These are phyloP conservation scores for Anguilla japonica DNA, from an alignment of 2,113 vertebrate species.

Conservation along the genomic window DNA sequence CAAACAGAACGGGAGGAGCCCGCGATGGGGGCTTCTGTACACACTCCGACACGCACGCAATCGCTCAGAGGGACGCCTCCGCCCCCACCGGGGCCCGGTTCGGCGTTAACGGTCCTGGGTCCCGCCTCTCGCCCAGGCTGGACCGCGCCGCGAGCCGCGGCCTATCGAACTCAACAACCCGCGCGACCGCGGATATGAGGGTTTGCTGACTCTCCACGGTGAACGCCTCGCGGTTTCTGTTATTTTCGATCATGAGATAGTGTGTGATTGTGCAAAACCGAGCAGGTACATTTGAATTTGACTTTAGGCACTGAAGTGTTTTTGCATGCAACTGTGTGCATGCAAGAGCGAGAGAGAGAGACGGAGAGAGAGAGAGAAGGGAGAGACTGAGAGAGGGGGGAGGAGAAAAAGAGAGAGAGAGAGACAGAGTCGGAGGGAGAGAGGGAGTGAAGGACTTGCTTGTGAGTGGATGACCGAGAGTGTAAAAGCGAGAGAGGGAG, in stretches of 20 bases:
- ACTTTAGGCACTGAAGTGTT: not conserved
- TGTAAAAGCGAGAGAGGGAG: not conserved
- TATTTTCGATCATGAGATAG: not conserved
- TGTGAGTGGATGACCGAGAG: not conserved
- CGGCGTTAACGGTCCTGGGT: not conserved
- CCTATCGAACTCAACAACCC: not conserved
- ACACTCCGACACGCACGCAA: not conserved
- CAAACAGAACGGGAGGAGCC: slow-evolving; percentile 8
- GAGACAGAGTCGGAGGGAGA: not conserved
- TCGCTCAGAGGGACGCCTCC: not conserved
- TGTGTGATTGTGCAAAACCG: not conserved
- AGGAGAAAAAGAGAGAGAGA: not conserved
- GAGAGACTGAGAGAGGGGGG: too few species aligned
- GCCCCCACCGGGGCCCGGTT: not conserved
- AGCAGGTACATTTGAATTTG: not conserved
- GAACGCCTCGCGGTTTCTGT: not conserved
- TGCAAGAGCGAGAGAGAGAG: not conserved
- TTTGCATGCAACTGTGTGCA: too few species aligned
- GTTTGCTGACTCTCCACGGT: not conserved
- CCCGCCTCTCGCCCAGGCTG: not conserved
- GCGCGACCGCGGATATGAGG: not conserved
- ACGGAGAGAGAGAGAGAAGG: not conserved
- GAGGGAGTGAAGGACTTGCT: not conserved
- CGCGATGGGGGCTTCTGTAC: too few species aligned
- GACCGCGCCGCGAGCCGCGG: not conserved